Evolutionary conservation across 2,113 vertebrate genomes (phyloP), one percentile per base, ranked within the genome.

Genomic region (Thomomys bottae): DNA sequence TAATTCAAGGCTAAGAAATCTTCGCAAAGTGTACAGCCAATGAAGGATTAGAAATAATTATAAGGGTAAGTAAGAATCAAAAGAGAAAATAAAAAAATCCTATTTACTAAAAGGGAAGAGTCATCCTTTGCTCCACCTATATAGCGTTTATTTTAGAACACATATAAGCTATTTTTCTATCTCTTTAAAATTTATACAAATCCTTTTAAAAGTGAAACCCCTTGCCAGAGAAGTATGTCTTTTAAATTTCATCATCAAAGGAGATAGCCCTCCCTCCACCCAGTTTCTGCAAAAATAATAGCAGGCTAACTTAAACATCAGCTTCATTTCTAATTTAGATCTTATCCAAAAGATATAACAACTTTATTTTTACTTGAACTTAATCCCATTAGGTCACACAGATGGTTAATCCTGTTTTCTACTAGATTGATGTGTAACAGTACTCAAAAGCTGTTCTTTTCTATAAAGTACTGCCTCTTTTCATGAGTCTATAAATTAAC

Each of bases 51-150:
- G 26, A 24, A 80, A 40, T 5, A 5, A 89, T 17, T 73, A 2
- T 42, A n/a, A 63, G 5, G 4, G 1, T 42, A 42, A 30, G 28
- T n/a, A 42, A 18, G 81, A 83, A 54, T 57, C 7, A 30, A 77
- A 64, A 10, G 15, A 54, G 8, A 71, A 72, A 2, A 17, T 12
- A 54, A 54, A 15, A 32, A 54, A 71, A 72, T 8, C 15, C 18
- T 40, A 8, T 40, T 84, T 14, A 63, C n/a, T 38, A 49, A 36
- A 84, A 73, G 8, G 9, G 3, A 59, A 88, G n/a, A 63, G 4
- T 40, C 0, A 8, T 7, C 15, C 12, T 20, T 26, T 64, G 1
- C 32, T 3, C 1, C 3, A 8, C 49, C 49, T 26, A 49, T 63
- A 30, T 10, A 72, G 14, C 21, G 24, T 49, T 85, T 59, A 61